Evolutionary conservation across 2,888 invertebrate species (phyloP).

Genomic region (Fissipunctia ypsillon): DNA sequence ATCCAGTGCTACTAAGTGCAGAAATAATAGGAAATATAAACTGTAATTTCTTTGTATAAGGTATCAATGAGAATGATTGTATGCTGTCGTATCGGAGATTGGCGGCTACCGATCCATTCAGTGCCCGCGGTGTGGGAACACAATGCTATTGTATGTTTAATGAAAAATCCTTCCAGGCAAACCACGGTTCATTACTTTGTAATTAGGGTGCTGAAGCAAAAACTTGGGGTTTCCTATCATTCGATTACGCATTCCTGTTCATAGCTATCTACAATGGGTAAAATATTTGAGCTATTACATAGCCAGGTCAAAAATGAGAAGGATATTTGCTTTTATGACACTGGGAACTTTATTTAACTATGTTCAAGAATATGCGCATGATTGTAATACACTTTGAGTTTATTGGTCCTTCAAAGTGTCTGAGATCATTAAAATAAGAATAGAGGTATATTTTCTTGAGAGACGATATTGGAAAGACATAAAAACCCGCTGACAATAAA

Average conservation of each 20-base stretch:
- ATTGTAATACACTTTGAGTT: background rate
- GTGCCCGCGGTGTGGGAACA: conserved; percentile 72
- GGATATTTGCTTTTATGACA: background rate
- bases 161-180: conserved; percentile 72
- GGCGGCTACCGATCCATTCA: conserved; percentile 68
- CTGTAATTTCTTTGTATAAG: conserved; percentile 78
- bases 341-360: background rate
- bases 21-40: conserved; percentile 76
- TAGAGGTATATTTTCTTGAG: conserved; percentile 6
- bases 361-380: background rate
- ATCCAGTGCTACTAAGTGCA: conserved; percentile 61
- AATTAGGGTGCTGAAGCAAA: conserved; percentile 64
- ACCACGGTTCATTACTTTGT: conserved; percentile 71
- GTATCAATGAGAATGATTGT: conserved; percentile 76
- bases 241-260: conserved; percentile 14
- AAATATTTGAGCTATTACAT: conserved; percentile 4
- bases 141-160: conserved; percentile 70
- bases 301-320: background rate
- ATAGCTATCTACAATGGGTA: background rate
- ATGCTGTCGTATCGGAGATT: conserved; percentile 65
- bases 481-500: background rate
- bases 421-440: conserved; percentile 13
- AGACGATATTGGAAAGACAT: conserved; percentile 9
- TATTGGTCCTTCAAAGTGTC: conserved; percentile 16
- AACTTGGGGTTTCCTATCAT: conserved; percentile 37